Evolutionary conservation across 1,140 invertebrate genomes (phyloP), one percentile per base, ranked within the genome.

Genomic region (Drosophila hydei): DNA sequence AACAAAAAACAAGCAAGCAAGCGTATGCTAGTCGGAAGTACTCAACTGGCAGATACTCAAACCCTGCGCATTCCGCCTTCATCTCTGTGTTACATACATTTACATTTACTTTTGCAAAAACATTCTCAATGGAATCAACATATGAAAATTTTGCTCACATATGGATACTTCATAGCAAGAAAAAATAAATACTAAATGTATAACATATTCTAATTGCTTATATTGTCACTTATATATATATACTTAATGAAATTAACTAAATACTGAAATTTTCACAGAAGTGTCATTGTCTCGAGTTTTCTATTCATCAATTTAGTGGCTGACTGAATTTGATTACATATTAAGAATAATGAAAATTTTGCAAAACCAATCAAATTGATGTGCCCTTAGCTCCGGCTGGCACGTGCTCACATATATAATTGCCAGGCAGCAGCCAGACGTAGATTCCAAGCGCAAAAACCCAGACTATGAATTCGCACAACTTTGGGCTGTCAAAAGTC

Each of bases 401-500:
- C 69, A 72, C 69, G 69, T 72, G 69, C 62, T 67, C 52, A 33
- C 38, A 59, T 45, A 70, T 45, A 40, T 56, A 18, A 56, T 51
- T 48, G 45, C 33, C 30, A n/a, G n/a, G n/a, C 18, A 18, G 33
- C 25, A 33, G 16, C 30, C 33, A 72, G 70, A 77, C 50, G 14
- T 19, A 56, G 50, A 62, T 38, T 47, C 16, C 36, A 50, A 68
- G 33, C 54, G 54, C 45, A 61, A 62, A 54, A 30, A 1, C 27
- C 19, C 43, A 55, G 60, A 62, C 51, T 77, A 80, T 72, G 74
- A 74, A 80, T 68, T 80, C 76, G 68, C 76, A 84, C 72, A 84
- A 85, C 63, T 76, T 79, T 68, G 43, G 54, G 58, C 77, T 87
- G 81, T 87, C 81, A 87, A 81, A 87, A 87, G 81, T 87, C 77